Evolutionary conservation across 2,797 vertebrate genomes (phyloP).

Genomic region (Crax fasciolata): DNA sequence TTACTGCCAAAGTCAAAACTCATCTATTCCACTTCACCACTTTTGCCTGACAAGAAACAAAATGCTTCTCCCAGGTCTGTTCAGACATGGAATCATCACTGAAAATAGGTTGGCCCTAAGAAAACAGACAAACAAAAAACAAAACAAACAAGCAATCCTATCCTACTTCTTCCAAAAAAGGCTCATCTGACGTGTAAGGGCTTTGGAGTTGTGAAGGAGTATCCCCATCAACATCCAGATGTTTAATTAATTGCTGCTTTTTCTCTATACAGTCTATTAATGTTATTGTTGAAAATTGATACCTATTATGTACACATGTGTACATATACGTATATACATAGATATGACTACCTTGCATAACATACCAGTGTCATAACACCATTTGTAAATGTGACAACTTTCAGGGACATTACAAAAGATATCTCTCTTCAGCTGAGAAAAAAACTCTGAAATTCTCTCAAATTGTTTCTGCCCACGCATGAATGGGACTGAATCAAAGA

Average conservation of each 20-base stretch:
- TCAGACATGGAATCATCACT: background rate
- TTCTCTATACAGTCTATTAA: background rate
- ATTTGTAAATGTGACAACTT: background rate
- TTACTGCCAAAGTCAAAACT: background rate
- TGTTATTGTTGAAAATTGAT: background rate
- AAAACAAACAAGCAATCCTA: background rate
- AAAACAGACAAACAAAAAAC: background rate
- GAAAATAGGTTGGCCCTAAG: background rate
- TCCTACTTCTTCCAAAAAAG: background rate
- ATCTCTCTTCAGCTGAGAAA: background rate
- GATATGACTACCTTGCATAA: background rate
- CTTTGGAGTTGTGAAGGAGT: background rate
- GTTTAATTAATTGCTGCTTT: background rate
- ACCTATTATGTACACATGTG: background rate
- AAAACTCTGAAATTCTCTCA: background rate
- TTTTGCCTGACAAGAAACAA: background rate
- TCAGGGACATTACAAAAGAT: background rate
- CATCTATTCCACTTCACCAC: background rate
- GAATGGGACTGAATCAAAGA: background rate
- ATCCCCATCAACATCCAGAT: rapidly evolving
- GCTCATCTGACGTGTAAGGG: background rate
- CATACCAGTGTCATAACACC: background rate
- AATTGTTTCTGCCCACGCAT: background rate
- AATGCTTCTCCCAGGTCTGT: background rate
- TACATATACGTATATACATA: too few species aligned